Evolutionary conservation across 2,888 invertebrate genomes (phyloP), one percentile per base, ranked within the genome.

Genomic region (Coremacera marginata): DNA sequence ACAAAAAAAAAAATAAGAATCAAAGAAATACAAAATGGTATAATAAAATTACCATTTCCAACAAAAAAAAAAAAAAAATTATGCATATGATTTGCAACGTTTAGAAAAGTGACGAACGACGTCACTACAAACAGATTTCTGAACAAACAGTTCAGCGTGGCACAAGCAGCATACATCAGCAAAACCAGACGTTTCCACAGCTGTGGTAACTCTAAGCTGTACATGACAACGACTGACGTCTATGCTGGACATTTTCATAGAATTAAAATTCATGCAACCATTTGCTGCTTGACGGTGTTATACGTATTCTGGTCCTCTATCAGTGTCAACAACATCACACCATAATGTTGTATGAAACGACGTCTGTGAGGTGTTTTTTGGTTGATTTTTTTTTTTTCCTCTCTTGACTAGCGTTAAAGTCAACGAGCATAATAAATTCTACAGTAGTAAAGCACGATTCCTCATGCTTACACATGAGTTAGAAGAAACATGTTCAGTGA

Each of bases 41-140:
- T 51, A 51, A 22, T 68, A 68, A 68, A 68, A 68, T 68, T 68
- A 34, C 16, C 68, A 68, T 68, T 68, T 68, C 68, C 49, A 51
- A 25, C 49, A 68, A 16, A 34, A 68, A 68, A 68, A 51, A 25
- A 25, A 68, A 16, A 34, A 68, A 68, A 68, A 51, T 68, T 68
- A 68, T 68, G 68, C 68, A 68, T 68, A 68, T 68, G 68, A 68
- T 68, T 68, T 68, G 68, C 68, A 68, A 51, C 68, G 68, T 51
- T 68, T 68, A 68, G 49, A 68, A 49, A 68, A 22, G 63, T 16
- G 63, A 63, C 62, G 44, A 25, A 67, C 67, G 7, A 67, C 67
- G 5, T 25, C 49, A 49, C 2, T 11, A 19, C 25, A 22, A 4
- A 5, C 68, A 68, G 68, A 49, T 1, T 14, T 37, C 37, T 37